Conservation (phyloP, 2,888 invertebrate species). For the Coremacera marginata region DNA sequence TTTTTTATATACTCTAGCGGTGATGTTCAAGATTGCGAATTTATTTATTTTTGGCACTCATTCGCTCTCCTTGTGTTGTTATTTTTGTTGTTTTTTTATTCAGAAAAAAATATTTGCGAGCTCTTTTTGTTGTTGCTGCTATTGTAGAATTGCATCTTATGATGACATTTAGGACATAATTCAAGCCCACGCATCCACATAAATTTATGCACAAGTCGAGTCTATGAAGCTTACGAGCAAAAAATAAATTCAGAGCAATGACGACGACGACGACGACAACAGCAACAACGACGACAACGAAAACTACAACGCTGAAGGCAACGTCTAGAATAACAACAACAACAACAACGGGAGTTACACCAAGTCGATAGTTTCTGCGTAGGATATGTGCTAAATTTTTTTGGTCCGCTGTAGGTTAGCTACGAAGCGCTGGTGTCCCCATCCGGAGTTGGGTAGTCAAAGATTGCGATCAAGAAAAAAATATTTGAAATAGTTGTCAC, state of each 20-base stretch:
- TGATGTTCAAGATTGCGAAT: constrained; percentile 31
- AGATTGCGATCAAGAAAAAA: constrained; percentile 20
- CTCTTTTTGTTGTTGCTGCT: constrained; percentile 13
- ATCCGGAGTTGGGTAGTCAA: constrained; percentile 7
- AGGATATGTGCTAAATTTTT: constrained; percentile 44
- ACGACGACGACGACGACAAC: constrained; percentile 17
- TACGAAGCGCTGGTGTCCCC: not conserved
- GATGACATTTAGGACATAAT: constrained; percentile 70
- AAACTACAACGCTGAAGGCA: constrained; percentile 1
- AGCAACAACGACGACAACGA: constrained; percentile 5
- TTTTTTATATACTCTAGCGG: not conserved
- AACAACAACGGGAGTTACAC: constrained; percentile 27
- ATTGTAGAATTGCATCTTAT: constrained; percentile 67
- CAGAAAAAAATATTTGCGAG: constrained; percentile 9
- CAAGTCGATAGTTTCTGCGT: constrained; percentile 28
- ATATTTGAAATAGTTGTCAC: constrained; percentile 16
- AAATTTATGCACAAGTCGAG: constrained; percentile 30
- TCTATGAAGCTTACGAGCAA: constrained; percentile 1
- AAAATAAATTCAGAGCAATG: constrained; percentile 34
- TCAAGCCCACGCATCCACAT: constrained; percentile 66
- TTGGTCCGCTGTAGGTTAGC: not conserved
- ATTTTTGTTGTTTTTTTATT: constrained; percentile 10
- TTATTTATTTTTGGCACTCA: constrained; percentile 32
- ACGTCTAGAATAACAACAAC: constrained; percentile 1
- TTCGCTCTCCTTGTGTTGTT: constrained; percentile 17